phyloP scores from a whole-genome alignment of 2,113 vertebrate genomes.

The Cariama cristata region DNA sequence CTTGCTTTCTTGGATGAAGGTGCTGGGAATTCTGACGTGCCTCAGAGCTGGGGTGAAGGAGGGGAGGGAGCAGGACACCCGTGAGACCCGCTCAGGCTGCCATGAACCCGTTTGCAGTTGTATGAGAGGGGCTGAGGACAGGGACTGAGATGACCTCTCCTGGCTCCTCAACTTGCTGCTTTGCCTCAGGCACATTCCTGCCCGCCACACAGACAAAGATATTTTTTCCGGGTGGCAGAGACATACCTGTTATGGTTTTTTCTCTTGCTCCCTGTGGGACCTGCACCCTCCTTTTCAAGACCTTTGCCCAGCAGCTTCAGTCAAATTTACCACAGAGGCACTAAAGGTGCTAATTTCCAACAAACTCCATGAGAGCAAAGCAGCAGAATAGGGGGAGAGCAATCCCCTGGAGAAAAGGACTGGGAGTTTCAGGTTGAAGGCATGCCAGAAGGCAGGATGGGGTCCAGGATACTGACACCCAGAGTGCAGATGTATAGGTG shows the following conservation, averaged over 20 bases:
- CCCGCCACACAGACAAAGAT: background rate
- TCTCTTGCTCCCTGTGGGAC: background rate
- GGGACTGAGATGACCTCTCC: background rate
- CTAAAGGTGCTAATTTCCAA: background rate
- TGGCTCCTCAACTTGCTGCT: background rate
- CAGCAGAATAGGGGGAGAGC: background rate
- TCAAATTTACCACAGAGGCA: background rate
- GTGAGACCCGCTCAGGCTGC: background rate
- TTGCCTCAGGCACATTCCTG: background rate
- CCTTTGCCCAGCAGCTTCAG: background rate
- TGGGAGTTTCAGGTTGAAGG: background rate
- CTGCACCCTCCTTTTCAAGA: background rate
- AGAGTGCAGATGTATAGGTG: accelerated
- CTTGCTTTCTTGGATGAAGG: background rate
- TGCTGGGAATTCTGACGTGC: background rate
- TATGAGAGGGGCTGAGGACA: background rate
- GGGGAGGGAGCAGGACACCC: background rate
- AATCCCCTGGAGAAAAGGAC: background rate
- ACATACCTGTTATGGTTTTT: background rate
- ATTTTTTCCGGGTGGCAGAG: background rate
- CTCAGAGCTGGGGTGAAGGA: background rate
- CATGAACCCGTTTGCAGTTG: background rate
- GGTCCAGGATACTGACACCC: background rate
- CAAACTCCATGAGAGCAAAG: background rate
- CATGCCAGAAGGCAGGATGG: background rate